A percentile compares a stretch with the other conserved stretches of the same genome.
These are phyloP conservation scores for Mythimna pallens DNA, from an alignment of 2,888 invertebrate species.

Conservation along the genomic window DNA sequence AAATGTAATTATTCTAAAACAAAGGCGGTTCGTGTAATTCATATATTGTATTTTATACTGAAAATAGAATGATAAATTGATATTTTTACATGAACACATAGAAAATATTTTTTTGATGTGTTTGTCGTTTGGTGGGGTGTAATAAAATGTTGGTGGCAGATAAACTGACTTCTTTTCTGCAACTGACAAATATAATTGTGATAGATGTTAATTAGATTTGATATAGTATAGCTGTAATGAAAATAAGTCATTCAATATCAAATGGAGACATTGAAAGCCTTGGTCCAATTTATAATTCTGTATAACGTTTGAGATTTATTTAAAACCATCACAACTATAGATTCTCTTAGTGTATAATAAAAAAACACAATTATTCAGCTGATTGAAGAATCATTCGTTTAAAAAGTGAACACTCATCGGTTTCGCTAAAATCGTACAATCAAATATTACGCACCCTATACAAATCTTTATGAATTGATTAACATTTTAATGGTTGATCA, in stretches of 20 bases:
- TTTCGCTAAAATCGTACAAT: constrained; percentile 48
- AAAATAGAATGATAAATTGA: constrained; percentile 46
- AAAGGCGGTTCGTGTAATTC: constrained; percentile 58
- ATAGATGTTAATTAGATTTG: constrained; percentile 1
- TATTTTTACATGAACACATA: constrained; percentile 23
- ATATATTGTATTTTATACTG: constrained; percentile 49
- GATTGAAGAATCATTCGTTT: constrained; percentile 19
- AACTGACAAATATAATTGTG: not conserved
- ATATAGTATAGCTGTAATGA: constrained; percentile 17
- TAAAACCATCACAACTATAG: constrained; percentile 14
- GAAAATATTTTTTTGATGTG: constrained; percentile 21
- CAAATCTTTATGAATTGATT: constrained; percentile 64
- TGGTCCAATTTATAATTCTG: constrained; percentile 37
- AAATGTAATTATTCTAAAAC: constrained; percentile 57
- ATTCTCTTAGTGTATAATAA: constrained; percentile 4
- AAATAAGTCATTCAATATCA: not conserved
- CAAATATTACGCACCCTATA: constrained; percentile 58
- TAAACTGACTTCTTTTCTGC: not conserved
- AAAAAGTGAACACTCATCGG: constrained; percentile 33
- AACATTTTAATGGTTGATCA: constrained; percentile 83
- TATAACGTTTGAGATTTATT: constrained; percentile 39
- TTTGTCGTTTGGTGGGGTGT: constrained; percentile 27
- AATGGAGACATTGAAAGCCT: constrained; percentile 3
- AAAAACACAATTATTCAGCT: constrained; percentile 4
- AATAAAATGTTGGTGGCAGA: constrained; percentile 12